Base-by-base conservation (phyloP, 1,140 invertebrate species). In the Zaprionus ornatus region DNA sequence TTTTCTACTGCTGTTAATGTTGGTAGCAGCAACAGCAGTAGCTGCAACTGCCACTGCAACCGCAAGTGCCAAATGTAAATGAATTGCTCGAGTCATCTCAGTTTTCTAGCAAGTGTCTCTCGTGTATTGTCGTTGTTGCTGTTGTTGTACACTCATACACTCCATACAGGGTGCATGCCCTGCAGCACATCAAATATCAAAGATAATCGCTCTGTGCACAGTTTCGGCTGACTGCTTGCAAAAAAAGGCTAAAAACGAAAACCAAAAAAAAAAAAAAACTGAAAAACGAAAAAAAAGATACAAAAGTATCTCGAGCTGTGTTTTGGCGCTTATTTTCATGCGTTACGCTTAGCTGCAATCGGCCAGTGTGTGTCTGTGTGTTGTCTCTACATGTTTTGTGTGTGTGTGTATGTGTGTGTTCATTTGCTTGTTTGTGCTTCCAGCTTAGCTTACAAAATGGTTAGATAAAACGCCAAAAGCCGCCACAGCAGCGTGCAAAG, bases 181-280 rank as follows among this genome's bases (percentile, higher is more conserved):
- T 63, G 21, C 10, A 54, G 32, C 40, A 35, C 59, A 54, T 59
- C 54, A 72, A 65, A 66, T 50, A 50, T 50, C 45, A 54, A 69
- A 60, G 66, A 86, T 82, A 86, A 87, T 77, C 69, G 74, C 27
- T 74, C 27, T 74, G 80, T 78, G 79, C 78, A 54, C 74, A 82
- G 82, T 88, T 87, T 73, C 83, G 83, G 77, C 83, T 87, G 80
- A 87, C 77, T 83, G 77, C 73, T 61, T 76, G 73, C 86, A 74
- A 70, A 60, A 68, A 54, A 48, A 37, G 48, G n/a, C 40, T 12
- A 70, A 25, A 21, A 59, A 4, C 4, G 21, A 50, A 19, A 21
- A 59, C 7, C 4, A 48, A 48, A 19, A 50, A 19, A 21, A 59
- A 2, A 1, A 48, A 48, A 19, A 48, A 48, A 19, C 12, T 4